Evolutionary conservation across 64 coral and sea anemone genomes (phyloP).

Genomic region (Montipora foliosa): DNA sequence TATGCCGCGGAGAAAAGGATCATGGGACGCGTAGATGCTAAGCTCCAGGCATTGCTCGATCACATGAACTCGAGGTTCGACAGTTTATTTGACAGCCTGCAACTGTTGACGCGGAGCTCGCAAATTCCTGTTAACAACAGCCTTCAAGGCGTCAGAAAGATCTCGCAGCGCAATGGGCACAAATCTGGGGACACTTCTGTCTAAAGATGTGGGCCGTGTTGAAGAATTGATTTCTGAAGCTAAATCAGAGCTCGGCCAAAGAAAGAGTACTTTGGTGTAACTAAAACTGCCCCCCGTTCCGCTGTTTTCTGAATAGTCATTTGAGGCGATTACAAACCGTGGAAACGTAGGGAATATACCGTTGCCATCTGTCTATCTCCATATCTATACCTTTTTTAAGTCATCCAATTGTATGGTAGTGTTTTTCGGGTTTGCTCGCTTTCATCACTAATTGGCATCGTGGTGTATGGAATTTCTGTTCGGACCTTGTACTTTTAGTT

Average conservation of each 20-base stretch:
- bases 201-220: background rate
- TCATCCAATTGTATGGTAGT: too few species aligned
- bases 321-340: too few species aligned
- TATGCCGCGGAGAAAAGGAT: slow-evolving; percentile 94
- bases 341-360: too few species aligned
- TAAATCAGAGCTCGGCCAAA: background rate
- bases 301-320: too few species aligned
- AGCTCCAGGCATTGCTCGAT: slow-evolving; percentile 76
- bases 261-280: too few species aligned
- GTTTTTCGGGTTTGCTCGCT: too few species aligned
- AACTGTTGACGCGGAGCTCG: background rate
- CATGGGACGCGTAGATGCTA: slow-evolving; percentile 84
- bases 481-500: too few species aligned
- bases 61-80: slow-evolving; percentile 91
- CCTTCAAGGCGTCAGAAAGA: slow-evolving; percentile 18
- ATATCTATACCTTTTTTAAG: too few species aligned
- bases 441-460: too few species aligned
- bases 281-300: too few species aligned
- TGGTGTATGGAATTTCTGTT: too few species aligned
- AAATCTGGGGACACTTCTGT: slow-evolving; percentile 11
- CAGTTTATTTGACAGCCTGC: slow-evolving; percentile 58
- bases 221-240: background rate
- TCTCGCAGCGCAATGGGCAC: slow-evolving; percentile 22
- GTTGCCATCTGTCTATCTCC: too few species aligned
- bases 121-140: slow-evolving; percentile 1